Percentiles rank a stretch among this genome's conserved stretches.
Conservation (phyloP, 2,113 vertebrate genomes). For the Willisornis vidua region DNA sequence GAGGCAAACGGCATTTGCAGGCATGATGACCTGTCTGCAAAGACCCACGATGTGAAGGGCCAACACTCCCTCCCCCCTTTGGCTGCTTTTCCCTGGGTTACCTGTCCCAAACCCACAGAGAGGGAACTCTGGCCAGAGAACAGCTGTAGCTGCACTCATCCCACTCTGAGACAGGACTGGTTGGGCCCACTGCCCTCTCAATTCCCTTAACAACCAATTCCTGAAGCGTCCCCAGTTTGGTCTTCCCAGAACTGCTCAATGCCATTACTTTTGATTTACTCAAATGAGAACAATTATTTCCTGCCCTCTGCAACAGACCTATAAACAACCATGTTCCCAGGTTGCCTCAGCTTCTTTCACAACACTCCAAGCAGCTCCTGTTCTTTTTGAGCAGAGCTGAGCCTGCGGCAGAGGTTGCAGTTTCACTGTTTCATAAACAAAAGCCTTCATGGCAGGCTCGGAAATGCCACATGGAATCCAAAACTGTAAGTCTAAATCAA, state of each 20-base stretch:
- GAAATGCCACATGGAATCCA: not conserved
- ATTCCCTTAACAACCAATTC: not conserved
- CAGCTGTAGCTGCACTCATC: not conserved
- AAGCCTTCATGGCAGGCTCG: not conserved
- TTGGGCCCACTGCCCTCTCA: not conserved
- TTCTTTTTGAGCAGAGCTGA: not conserved
- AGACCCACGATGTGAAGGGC: not conserved
- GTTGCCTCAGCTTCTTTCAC: not conserved
- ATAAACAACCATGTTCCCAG: not conserved
- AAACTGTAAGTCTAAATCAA: not conserved
- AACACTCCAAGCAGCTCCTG: not conserved
- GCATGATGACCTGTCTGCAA: accelerated
- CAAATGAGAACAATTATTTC: not conserved
- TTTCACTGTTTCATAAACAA: not conserved
- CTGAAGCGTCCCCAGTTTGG: not conserved
- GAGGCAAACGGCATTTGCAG: not conserved
- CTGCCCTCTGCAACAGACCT: not conserved
- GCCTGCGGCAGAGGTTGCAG: not conserved
- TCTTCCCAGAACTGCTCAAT: not conserved
- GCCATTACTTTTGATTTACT: not conserved
- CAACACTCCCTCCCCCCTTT: too few relatives aligned
- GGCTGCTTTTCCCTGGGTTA: not conserved
- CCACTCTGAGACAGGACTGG: not conserved
- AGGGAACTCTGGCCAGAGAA: not conserved
- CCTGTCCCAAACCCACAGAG: not conserved